Percentiles rank a stretch among this genome's conserved stretches.
Evolutionary conservation across 2,797 vertebrate genomes (phyloP).

Genomic region (Spondyliosoma cantharus): DNA sequence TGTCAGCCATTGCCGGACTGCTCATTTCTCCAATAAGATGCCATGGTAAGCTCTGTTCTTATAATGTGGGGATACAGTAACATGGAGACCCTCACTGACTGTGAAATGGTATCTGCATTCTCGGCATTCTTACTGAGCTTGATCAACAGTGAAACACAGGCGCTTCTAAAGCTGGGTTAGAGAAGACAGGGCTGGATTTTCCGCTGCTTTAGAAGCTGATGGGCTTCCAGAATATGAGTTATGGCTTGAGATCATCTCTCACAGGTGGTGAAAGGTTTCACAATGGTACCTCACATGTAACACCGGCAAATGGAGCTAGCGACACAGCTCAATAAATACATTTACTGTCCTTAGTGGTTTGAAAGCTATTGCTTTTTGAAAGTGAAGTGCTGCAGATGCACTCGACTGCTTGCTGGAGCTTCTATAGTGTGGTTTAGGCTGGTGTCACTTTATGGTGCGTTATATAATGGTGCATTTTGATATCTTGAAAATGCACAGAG

Average conservation of each 20-base stretch:
- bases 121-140: conserved; percentile 84
- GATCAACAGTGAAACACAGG: conserved; percentile 83
- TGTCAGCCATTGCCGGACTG: conserved; percentile 61
- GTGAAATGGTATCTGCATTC: conserved; percentile 88
- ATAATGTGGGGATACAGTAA: conserved; percentile 84
- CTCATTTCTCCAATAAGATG: conserved; percentile 76
- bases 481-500: conserved; percentile 20
- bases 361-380: conserved; percentile 75
- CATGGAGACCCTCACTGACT: conserved; percentile 80
- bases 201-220: conserved; percentile 81
- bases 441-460: conserved; percentile 50
- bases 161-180: conserved; percentile 79
- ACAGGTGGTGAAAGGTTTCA: conserved; percentile 79
- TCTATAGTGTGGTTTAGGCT: conserved; percentile 41
- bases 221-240: conserved; percentile 81
- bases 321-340: conserved; percentile 78
- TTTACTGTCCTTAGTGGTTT: conserved; percentile 75
- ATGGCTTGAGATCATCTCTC: conserved; percentile 82
- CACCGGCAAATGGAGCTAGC: conserved; percentile 70
- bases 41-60: conserved; percentile 80
- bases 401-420: conserved; percentile 48
- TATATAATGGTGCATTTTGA: conserved; percentile 39
- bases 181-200: conserved; percentile 83
- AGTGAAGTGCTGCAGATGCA: conserved; percentile 67
- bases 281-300: conserved; percentile 79